Conservation (phyloP, 2,888 invertebrate genomes). For the Biston betularia region DNA sequence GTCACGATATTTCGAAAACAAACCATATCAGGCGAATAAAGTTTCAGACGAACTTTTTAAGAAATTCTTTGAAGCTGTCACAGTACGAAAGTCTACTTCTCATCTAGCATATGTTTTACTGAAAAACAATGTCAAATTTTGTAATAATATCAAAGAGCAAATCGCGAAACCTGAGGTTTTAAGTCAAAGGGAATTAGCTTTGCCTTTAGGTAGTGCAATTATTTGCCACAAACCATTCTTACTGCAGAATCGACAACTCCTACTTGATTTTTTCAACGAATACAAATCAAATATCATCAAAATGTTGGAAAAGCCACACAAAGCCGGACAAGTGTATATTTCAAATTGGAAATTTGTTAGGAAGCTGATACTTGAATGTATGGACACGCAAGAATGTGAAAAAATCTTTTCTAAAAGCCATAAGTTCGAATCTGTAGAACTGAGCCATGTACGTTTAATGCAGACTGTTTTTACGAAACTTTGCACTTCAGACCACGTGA, state of each 20-base stretch:
- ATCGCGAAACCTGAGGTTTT: slow-evolving; percentile 75
- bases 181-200: slow-evolving; percentile 87
- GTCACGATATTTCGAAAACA: slow-evolving; percentile 85
- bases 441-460: slow-evolving; percentile 85
- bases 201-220: slow-evolving; percentile 86
- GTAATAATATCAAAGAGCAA: slow-evolving; percentile 78
- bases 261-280: slow-evolving; percentile 84
- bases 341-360: slow-evolving; percentile 86
- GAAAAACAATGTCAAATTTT: slow-evolving; percentile 79
- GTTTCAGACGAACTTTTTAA: slow-evolving; percentile 84
- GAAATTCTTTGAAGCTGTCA: slow-evolving; percentile 80
- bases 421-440: slow-evolving; percentile 87
- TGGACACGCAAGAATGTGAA: slow-evolving; percentile 85
- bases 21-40: slow-evolving; percentile 85
- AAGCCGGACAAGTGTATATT: slow-evolving; percentile 88
- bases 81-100: slow-evolving; percentile 85
- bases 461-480: slow-evolving; percentile 85
- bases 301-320: slow-evolving; percentile 89
- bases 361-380: slow-evolving; percentile 86
- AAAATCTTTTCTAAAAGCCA: slow-evolving; percentile 86
- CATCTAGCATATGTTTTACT: slow-evolving; percentile 86
- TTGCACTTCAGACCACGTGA: slow-evolving; percentile 63
- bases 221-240: slow-evolving; percentile 72
- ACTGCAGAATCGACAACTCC: slow-evolving; percentile 73
- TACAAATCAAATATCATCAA: slow-evolving; percentile 88